Conservation (phyloP, 1,140 invertebrate species). For the Procambarus clarkii region DNA sequence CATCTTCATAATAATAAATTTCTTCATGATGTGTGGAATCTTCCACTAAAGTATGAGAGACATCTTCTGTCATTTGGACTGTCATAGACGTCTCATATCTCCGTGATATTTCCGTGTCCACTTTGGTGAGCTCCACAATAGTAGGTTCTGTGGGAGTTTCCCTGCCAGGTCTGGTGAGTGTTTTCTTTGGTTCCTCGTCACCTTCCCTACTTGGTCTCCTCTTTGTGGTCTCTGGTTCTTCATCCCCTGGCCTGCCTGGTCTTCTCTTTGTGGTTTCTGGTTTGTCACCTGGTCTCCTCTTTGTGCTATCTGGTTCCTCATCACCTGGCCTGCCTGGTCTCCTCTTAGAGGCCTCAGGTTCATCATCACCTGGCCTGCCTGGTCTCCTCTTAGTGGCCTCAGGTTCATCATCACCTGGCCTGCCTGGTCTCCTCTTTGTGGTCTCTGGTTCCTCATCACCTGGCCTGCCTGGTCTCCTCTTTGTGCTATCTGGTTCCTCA, state of each 20-base stretch:
- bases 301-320: neutral
- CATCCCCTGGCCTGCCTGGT: neutral
- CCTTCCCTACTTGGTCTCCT: neutral
- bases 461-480: constrained; percentile 14
- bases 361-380: neutral
- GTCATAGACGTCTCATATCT: no score
- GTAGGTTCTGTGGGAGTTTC: neutral
- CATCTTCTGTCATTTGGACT: no score
- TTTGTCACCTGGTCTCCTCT: neutral
- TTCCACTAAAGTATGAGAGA: no score
- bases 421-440: constrained; percentile 11
- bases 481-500: constrained; percentile 2
- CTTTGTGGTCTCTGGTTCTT: neutral
- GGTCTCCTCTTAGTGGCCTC: neutral
- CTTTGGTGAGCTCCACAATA: no score
- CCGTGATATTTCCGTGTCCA: no score
- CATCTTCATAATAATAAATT: no score
- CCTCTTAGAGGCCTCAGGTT: no score
- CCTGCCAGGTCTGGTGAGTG: no score
- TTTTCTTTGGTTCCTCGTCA: no score
- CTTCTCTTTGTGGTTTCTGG: neutral
- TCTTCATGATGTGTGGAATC: no score
- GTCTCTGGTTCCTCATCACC: neutral
- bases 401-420: neutral
- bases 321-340: neutral